A percentile compares a stretch with the other conserved stretches of the same genome.
phyloP scores from a whole-genome alignment of 1,140 invertebrate genomes.

The Aporrectodea caliginosa region DNA sequence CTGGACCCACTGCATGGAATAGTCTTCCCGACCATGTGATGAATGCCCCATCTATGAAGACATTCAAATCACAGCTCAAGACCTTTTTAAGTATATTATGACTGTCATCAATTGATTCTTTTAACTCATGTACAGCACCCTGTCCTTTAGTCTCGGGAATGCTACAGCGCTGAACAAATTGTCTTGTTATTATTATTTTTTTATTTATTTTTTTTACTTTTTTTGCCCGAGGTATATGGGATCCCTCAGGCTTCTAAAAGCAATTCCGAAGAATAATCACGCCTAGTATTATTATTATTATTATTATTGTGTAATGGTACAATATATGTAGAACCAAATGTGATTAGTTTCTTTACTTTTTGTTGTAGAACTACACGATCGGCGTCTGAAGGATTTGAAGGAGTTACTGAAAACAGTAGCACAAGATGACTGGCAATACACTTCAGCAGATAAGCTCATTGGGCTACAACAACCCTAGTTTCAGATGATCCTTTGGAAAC shows the following conservation, averaged over 20 bases:
- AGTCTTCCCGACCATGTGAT: no score
- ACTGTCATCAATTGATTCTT: not conserved
- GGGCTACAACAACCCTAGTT: not conserved
- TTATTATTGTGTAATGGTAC: no score
- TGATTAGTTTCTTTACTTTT: not conserved
- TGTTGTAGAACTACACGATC: not conserved
- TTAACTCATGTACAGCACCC: not conserved
- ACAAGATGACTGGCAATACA: not conserved
- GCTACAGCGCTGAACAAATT: no score
- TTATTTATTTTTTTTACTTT: no score
- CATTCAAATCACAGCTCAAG: not conserved
- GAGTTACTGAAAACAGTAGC: not conserved
- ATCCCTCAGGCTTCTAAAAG: no score
- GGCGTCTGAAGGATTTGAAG: not conserved
- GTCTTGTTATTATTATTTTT: no score
- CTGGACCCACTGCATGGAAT: not conserved
- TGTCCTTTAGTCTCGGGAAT: not conserved
- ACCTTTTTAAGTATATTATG: not conserved
- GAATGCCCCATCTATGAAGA: no score
- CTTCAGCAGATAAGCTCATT: not conserved
- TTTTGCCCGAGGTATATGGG: no score
- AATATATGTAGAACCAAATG: no score
- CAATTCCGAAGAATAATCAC: no score
- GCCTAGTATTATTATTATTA: not conserved
- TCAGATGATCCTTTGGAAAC: no score